Conservation (phyloP, 2,888 invertebrate genomes). For the Hyles lineata region DNA sequence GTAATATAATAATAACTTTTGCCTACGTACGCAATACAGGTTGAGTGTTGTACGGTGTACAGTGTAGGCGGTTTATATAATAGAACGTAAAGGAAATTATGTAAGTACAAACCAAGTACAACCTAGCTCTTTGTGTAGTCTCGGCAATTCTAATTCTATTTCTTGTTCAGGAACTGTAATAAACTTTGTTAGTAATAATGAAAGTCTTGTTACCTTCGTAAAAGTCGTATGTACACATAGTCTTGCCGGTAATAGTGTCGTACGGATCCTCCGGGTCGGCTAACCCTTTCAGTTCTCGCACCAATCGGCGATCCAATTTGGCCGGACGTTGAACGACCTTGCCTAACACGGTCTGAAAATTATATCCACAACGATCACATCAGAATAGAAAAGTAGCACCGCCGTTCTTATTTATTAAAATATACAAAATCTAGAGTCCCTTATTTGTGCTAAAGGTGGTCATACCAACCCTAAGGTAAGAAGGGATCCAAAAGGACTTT, state of each 20-base stretch:
- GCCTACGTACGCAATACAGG: too few species aligned
- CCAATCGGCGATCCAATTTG: constrained; percentile 92
- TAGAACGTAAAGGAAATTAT: too few species aligned
- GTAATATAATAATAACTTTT: too few species aligned
- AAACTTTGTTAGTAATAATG: not conserved
- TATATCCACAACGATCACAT: not conserved
- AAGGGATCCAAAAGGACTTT: too few species aligned
- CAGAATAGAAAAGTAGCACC: not conserved
- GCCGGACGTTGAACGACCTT: constrained; percentile 92
- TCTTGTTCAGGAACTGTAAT: not conserved
- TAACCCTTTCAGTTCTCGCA: constrained; percentile 90
- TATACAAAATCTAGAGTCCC: too few species aligned
- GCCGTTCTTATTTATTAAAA: not conserved
- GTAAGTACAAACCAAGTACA: too few species aligned
- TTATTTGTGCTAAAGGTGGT: too few species aligned
- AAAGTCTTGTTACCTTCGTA: constrained; percentile 91
- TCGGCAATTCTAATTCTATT: not conserved
- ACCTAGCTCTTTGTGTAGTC: too few species aligned
- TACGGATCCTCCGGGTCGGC: constrained; percentile 92
- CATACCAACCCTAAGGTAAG: too few species aligned
- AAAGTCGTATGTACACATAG: constrained; percentile 98
- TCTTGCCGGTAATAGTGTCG: constrained; percentile 95
- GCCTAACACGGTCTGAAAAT: constrained; percentile 91
- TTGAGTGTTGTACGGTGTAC: too few species aligned
- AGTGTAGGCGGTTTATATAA: too few species aligned